Conservation (phyloP, 2,113 vertebrate species). For the Marcusenius ussheri region DNA sequence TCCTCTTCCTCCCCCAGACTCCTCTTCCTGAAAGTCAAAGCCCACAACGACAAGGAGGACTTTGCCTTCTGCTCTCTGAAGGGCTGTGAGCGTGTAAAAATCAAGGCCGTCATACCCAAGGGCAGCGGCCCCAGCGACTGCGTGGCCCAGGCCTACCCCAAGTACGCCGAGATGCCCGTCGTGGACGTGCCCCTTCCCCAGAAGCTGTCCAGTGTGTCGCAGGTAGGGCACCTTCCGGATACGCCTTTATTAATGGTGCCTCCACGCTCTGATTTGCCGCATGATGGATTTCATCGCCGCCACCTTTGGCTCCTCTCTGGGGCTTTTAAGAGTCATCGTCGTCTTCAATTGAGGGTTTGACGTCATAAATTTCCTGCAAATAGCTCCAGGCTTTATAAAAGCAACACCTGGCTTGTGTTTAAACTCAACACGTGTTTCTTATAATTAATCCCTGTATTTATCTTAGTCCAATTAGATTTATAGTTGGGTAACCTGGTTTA, state of each 20-base stretch:
- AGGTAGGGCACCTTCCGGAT: conserved; percentile 51
- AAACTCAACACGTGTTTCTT: not conserved
- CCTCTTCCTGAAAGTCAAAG: conserved; percentile 82
- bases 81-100: conserved; percentile 86
- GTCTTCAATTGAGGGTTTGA: not conserved
- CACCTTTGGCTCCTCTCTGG: not conserved
- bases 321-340: not conserved
- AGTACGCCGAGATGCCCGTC: conserved; percentile 66
- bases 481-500: not conserved
- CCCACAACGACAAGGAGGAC: conserved; percentile 74
- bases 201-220: conserved; percentile 58
- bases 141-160: conserved; percentile 73
- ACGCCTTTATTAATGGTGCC: not conserved
- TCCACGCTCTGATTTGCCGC: not conserved
- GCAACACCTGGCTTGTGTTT: not conserved
- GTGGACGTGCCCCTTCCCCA: conserved; percentile 87
- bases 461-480: not conserved
- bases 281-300: not conserved
- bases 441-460: not conserved
- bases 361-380: not conserved
- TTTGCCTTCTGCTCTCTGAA: conserved; percentile 88
- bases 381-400: not conserved
- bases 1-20: conserved; percentile 55
- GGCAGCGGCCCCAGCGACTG: conserved; percentile 75
- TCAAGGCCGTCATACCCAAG: conserved; percentile 76